Evolutionary conservation across 2,888 invertebrate species (phyloP).

Genomic region (Zygogramma bicolorata): DNA sequence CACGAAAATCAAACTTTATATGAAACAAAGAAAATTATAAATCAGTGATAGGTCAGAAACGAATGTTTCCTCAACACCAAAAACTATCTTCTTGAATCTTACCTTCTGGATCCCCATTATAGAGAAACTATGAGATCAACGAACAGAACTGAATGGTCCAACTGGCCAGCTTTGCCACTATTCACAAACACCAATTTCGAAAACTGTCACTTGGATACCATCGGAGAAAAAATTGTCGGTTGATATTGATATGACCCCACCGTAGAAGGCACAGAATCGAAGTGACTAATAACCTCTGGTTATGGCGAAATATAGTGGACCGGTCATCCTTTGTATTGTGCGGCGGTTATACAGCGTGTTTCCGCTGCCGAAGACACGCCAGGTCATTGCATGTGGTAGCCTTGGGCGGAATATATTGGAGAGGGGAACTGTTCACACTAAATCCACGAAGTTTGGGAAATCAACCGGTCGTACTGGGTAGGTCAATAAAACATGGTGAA

Average conservation of each 20-base stretch:
- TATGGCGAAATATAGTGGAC: slow-evolving; percentile 39
- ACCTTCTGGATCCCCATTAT: background rate
- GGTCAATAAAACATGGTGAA: background rate
- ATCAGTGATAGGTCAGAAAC: no score
- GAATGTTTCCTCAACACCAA: no score
- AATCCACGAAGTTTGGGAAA: background rate
- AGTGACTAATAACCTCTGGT: slow-evolving; percentile 34
- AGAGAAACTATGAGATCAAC: background rate
- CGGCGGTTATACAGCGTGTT: slow-evolving; percentile 56
- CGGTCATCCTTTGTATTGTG: slow-evolving; percentile 54
- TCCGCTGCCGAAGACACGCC: slow-evolving; percentile 51
- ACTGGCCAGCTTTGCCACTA: background rate
- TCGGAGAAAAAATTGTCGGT: background rate
- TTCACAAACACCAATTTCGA: background rate
- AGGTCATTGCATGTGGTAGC: slow-evolving; percentile 55
- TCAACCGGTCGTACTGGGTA: background rate
- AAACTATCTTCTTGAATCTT: no score
- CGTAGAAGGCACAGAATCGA: slow-evolving; percentile 24
- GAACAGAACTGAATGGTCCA: background rate
- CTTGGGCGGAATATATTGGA: slow-evolving; percentile 43
- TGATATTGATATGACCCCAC: background rate
- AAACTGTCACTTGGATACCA: background rate
- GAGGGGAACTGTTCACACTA: slow-evolving; percentile 23
- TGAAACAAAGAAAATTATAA: no score
- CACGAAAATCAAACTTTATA: no score